Conservation (phyloP, 2,888 invertebrate genomes). For the Apotomis turbidana region DNA sequence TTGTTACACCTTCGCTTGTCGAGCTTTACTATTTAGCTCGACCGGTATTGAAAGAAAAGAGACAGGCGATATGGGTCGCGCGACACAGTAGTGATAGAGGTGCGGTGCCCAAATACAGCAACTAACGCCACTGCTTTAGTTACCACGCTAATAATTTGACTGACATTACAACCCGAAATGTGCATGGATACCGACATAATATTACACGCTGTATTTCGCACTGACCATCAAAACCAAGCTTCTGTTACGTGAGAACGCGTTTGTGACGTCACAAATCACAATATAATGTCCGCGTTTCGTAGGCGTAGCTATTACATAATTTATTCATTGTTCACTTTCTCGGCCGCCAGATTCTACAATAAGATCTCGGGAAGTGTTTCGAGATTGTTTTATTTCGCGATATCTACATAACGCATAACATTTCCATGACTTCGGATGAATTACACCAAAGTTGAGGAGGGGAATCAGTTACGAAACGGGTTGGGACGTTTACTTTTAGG, state of each 20-base stretch:
- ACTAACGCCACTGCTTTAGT: too few relatives aligned
- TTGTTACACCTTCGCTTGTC: too few relatives aligned
- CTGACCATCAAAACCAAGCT: conserved; percentile 31
- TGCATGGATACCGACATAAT: not conserved
- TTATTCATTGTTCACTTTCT: conserved; percentile 41
- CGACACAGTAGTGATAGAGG: too few relatives aligned
- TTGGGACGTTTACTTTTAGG: too few relatives aligned
- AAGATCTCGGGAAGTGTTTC: conserved; percentile 26
- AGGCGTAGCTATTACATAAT: conserved; percentile 39
- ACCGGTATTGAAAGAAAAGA: too few relatives aligned
- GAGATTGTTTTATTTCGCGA: conserved; percentile 17
- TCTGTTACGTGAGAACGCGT: conserved; percentile 36
- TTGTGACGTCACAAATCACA: conserved; percentile 40
- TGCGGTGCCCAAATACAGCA: too few relatives aligned
- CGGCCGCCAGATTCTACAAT: conserved; percentile 21
- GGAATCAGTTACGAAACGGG: too few relatives aligned
- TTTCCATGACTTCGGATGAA: not conserved
- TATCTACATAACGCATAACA: not conserved
- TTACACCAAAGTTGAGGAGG: not conserved
- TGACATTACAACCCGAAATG: not conserved
- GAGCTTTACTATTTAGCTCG: too few relatives aligned
- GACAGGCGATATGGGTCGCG: too few relatives aligned
- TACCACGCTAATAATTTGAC: too few relatives aligned
- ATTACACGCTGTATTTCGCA: not conserved
- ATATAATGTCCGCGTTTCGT: conserved; percentile 37